Evolutionary conservation across 1,140 invertebrate genomes (phyloP).

Genomic region (Pseudomyrmex sp.): DNA sequence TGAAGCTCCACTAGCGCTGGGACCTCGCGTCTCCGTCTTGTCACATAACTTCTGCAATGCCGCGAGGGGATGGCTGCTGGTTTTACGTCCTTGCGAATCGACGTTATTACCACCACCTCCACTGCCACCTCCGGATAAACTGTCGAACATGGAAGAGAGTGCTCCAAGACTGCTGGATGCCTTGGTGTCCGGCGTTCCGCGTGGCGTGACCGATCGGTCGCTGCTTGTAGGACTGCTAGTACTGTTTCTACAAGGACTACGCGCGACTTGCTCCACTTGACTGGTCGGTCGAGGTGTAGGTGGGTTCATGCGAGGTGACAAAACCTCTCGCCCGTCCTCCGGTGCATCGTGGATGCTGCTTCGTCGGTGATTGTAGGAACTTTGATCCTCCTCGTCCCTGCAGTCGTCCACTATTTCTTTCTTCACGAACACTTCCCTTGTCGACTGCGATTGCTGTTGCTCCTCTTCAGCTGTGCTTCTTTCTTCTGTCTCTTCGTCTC

Average conservation of each 20-base stretch:
- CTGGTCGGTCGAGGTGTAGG: slow-evolving; percentile 81
- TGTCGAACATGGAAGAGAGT: slow-evolving; percentile 96
- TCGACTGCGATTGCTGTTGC: slow-evolving; percentile 70
- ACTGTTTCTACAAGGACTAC: slow-evolving; percentile 87
- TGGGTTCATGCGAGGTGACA: slow-evolving; percentile 87
- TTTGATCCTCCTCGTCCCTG: slow-evolving; percentile 81
- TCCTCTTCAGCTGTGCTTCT: slow-evolving; percentile 74
- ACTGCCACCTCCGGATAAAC: slow-evolving; percentile 87
- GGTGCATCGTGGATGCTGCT: slow-evolving; percentile 78
- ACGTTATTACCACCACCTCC: slow-evolving; percentile 81
- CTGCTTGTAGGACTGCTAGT: slow-evolving; percentile 89
- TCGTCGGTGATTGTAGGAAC: slow-evolving; percentile 78
- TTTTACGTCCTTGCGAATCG: slow-evolving; percentile 86
- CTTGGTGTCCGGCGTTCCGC: slow-evolving; percentile 89
- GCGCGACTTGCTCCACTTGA: slow-evolving; percentile 79
- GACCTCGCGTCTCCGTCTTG: slow-evolving; percentile 92
- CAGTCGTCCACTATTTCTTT: slow-evolving; percentile 82
- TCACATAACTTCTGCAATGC: slow-evolving; percentile 97
- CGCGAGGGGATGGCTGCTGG: slow-evolving; percentile 94
- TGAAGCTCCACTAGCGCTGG: slow-evolving; percentile 61
- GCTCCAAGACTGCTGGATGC: slow-evolving; percentile 91
- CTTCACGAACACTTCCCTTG: slow-evolving; percentile 81
- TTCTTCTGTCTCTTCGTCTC: slow-evolving; percentile 81
- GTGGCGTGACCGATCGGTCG: slow-evolving; percentile 90
- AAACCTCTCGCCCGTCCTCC: slow-evolving; percentile 81